Percentiles rank a stretch among this genome's conserved stretches.
These are phyloP conservation scores for Sebastes oblongus DNA, from an alignment of 2,797 vertebrate species.

Conservation along the genomic window DNA sequence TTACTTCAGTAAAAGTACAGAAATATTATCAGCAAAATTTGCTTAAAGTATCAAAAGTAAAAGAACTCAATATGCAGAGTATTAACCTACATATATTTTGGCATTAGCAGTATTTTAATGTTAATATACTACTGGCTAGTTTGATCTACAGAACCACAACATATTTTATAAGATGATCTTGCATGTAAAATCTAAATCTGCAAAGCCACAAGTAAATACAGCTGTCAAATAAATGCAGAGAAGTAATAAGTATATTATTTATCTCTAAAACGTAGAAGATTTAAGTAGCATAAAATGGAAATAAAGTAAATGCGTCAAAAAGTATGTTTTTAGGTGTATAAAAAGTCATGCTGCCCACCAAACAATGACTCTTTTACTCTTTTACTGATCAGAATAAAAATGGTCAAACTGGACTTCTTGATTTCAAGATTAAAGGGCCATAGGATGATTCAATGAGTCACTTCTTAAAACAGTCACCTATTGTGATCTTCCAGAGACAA, in stretches of 20 bases:
- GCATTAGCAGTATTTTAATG: not conserved
- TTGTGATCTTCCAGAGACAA: constrained; percentile 54
- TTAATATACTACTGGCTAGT: not conserved
- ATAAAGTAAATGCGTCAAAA: not conserved
- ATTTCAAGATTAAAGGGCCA: not conserved
- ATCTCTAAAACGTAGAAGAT: not conserved
- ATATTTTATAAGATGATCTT: not conserved
- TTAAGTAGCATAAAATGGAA: not conserved
- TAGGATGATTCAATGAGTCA: not conserved
- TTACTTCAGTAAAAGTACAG: not conserved
- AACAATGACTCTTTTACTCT: not conserved
- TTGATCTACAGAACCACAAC: not conserved
- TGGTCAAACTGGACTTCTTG: not conserved
- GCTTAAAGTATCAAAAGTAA: not conserved
- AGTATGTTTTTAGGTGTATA: not conserved
- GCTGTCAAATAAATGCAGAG: not conserved
- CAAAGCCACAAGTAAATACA: not conserved
- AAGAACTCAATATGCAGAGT: not conserved
- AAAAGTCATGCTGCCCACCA: not conserved
- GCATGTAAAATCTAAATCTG: not conserved
- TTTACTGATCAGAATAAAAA: not conserved
- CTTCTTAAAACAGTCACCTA: constrained; percentile 22
- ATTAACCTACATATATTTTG: not conserved
- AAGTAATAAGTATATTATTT: not conserved
- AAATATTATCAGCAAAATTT: not conserved